Conservation (phyloP, 1,140 invertebrate species). For the Aphaenogaster floridana region DNA sequence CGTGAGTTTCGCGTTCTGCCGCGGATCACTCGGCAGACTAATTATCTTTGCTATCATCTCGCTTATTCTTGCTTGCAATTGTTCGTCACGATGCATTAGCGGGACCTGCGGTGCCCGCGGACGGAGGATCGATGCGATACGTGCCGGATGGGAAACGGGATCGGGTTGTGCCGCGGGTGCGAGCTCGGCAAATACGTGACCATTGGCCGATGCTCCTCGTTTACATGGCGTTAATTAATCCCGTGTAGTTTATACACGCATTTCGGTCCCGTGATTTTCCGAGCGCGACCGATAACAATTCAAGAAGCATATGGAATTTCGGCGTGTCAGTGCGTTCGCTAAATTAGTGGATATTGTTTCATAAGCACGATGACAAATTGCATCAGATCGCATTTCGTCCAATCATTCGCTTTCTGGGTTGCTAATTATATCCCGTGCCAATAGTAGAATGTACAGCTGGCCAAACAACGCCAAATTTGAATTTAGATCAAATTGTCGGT, state of each 20-base stretch:
- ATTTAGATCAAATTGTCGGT: not conserved
- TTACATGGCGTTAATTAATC: slow-evolving; percentile 68
- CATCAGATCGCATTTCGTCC: not conserved
- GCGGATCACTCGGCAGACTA: slow-evolving; percentile 32
- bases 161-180: not conserved
- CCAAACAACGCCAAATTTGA: not conserved
- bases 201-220: slow-evolving; percentile 32
- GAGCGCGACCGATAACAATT: slow-evolving; percentile 4
- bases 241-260: slow-evolving; percentile 32
- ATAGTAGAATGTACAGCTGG: too few species aligned
- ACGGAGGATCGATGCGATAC: slow-evolving; percentile 54
- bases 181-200: slow-evolving; percentile 56
- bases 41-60: slow-evolving; percentile 60
- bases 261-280: not conserved
- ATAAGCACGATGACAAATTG: slow-evolving; percentile 16
- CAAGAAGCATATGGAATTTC: not conserved
- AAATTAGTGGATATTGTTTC: slow-evolving; percentile 36
- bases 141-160: slow-evolving; percentile 22
- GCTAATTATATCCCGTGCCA: slow-evolving; percentile 1
- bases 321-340: not conserved
- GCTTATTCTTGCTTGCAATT: slow-evolving; percentile 57
- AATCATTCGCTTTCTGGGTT: not conserved
- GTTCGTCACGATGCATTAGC: slow-evolving; percentile 57
- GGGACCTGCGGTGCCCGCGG: not conserved
- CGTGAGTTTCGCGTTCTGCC: slow-evolving; percentile 21